These are phyloP conservation scores for Phania funesta DNA, from an alignment of 2,888 invertebrate genomes.

Conservation along the genomic window DNA sequence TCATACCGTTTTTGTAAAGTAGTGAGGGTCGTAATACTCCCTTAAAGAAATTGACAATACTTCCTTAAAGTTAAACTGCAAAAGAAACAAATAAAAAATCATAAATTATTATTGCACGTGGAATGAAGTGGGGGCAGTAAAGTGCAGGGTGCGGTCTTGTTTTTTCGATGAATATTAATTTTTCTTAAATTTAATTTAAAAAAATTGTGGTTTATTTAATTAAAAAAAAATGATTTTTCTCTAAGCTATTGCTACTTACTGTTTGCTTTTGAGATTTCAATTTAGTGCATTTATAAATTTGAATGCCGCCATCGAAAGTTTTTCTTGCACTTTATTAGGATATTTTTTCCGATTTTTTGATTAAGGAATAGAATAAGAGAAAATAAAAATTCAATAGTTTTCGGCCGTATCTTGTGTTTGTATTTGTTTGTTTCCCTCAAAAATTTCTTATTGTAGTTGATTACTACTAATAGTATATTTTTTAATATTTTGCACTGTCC, in stretches of 20 bases:
- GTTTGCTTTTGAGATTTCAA: neutral
- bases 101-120: conserved; percentile 3
- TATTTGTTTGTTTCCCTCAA: neutral
- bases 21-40: neutral
- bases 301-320: conserved; percentile 1
- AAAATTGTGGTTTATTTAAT: neutral
- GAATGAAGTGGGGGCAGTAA: neutral
- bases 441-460: neutral
- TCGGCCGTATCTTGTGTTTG: conserved; percentile 16
- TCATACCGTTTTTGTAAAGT: conserved; percentile 57
- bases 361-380: conserved; percentile 26
- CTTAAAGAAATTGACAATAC: neutral
- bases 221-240: neutral
- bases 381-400: conserved; percentile 53
- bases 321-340: neutral
- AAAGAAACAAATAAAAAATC: conserved; percentile 3
- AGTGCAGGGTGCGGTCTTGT: conserved; percentile 61
- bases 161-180: neutral
- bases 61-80: conserved; percentile 5
- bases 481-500: neutral
- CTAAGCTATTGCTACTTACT: conserved; percentile 7
- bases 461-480: conserved; percentile 24
- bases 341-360: conserved; percentile 13
- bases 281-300: neutral
- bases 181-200: neutral